Conservation (phyloP, 2,113 vertebrate genomes). For the Ondatra zibethicus region DNA sequence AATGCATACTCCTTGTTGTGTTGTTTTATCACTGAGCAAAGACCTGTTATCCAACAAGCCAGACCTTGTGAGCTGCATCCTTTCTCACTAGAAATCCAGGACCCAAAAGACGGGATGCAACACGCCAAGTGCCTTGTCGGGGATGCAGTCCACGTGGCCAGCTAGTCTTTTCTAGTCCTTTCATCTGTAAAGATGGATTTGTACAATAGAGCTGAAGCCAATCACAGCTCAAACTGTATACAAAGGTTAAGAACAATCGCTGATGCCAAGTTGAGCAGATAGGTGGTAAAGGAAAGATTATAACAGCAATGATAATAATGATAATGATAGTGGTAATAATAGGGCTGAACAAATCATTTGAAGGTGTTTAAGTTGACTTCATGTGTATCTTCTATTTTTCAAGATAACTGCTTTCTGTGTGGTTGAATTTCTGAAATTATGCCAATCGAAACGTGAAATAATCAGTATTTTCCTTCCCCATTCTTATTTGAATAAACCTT, state of each 20-base stretch:
- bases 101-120: rapidly evolving
- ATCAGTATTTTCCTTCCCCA: constrained; percentile 48
- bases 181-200: constrained; percentile 44
- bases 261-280: not conserved
- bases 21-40: not conserved
- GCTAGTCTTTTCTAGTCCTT: not conserved
- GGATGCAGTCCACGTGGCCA: rapidly evolving
- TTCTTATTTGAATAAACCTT: constrained; percentile 77
- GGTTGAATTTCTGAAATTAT: constrained; percentile 58
- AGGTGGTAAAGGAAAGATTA: not conserved
- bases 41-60: not conserved
- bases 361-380: constrained; percentile 61
- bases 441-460: constrained; percentile 65
- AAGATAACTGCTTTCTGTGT: constrained; percentile 50
- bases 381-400: not conserved
- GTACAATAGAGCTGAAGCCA: constrained; percentile 7
- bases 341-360: constrained; percentile 12
- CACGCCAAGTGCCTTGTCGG: not conserved
- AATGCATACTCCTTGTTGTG: not conserved
- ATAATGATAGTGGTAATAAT: not conserved
- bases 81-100: not conserved
- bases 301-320: not conserved
- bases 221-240: not conserved
- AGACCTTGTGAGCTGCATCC: rapidly evolving
- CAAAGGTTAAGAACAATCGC: not conserved